Base-by-base conservation (phyloP, 2,113 vertebrate species). In the Muntiacus reevesi region DNA sequence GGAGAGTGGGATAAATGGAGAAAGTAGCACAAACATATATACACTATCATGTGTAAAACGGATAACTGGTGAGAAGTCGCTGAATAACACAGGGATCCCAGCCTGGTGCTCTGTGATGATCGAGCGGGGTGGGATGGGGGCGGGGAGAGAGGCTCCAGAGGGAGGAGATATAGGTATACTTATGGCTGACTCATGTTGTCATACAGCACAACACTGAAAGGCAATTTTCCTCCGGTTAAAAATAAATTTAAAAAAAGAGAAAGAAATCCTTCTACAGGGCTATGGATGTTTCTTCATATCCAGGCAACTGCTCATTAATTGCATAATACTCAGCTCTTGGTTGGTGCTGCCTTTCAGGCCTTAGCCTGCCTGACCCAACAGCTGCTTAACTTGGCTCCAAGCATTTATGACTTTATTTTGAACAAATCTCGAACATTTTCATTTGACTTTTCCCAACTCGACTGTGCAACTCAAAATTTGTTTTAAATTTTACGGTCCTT, bases 361-460 rank as follows among this genome's bases (percentile, higher is more conserved):
- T 98, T 98, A 97, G 98, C 64, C 97, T 97, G 97, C 89, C 33
- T 98, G 98, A 98, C 98, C 98, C 97, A 98, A 94, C 99, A 99
- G 99, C 99, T 99, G 99, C 98, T 99, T 98, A 97, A 96, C 97
- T 99, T 99, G 98, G 99, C 98, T 98, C 83, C 0, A 93, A 87
- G 93, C 93, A 98, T 98, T 99, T 99, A 98, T 99, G 98, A 99
- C 99, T 99, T 99, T 99, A 99, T 99, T 99, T 99, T 98, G 98
- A 98, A 98, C 98, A 98, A 99, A 98, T 98, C 98, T 99, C 98
- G 94, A 98, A 98, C 98, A 97, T 98, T 99, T 99, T 99, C 98
- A 98, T 98, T 99, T 98, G 93, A 97, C 98, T 99, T 99, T 99
- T 98, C 98, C 98, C 98, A 99, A 98, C 98, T 98, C 93, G 21